These are phyloP conservation scores for Ctenosaura bakeri DNA, from an alignment of 2,797 vertebrate species.

Conservation along the genomic window DNA sequence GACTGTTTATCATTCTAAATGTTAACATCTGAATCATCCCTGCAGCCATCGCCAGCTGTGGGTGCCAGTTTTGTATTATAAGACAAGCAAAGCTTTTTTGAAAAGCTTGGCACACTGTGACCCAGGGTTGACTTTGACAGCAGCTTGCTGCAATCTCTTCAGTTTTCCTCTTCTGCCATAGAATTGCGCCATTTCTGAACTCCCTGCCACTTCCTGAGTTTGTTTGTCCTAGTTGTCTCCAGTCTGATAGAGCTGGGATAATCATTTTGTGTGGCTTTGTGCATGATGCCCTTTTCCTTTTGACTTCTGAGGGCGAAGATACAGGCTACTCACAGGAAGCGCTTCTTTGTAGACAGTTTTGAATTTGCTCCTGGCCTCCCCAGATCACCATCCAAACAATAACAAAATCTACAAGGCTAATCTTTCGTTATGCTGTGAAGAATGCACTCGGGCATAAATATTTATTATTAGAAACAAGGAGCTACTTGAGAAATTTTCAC, in stretches of 20 bases:
- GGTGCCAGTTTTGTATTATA: slow-evolving; percentile 82
- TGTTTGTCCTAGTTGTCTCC: slow-evolving; percentile 84
- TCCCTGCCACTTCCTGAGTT: slow-evolving; percentile 85
- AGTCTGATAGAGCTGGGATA: slow-evolving; percentile 75
- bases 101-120: slow-evolving; percentile 71
- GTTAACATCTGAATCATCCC: slow-evolving; percentile 81
- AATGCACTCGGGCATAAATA: slow-evolving; percentile 66
- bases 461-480: slow-evolving; percentile 73
- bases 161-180: slow-evolving; percentile 77
- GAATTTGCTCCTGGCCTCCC: slow-evolving; percentile 67
- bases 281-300: slow-evolving; percentile 73
- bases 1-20: slow-evolving; percentile 79
- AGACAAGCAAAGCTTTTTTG: slow-evolving; percentile 74
- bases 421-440: slow-evolving; percentile 66
- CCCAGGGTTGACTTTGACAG: slow-evolving; percentile 75
- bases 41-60: slow-evolving; percentile 76
- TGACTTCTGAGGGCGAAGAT: slow-evolving; percentile 65
- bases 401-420: slow-evolving; percentile 27
- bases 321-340: slow-evolving; percentile 78
- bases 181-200: slow-evolving; percentile 75
- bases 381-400: slow-evolving; percentile 60
- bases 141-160: slow-evolving; percentile 76
- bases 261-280: slow-evolving; percentile 69
- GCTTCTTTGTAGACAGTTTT: slow-evolving; percentile 65
- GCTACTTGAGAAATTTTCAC: slow-evolving; percentile 54